Base-by-base conservation (phyloP, 2,888 invertebrate species). In the Halictus quadricinctus region DNA sequence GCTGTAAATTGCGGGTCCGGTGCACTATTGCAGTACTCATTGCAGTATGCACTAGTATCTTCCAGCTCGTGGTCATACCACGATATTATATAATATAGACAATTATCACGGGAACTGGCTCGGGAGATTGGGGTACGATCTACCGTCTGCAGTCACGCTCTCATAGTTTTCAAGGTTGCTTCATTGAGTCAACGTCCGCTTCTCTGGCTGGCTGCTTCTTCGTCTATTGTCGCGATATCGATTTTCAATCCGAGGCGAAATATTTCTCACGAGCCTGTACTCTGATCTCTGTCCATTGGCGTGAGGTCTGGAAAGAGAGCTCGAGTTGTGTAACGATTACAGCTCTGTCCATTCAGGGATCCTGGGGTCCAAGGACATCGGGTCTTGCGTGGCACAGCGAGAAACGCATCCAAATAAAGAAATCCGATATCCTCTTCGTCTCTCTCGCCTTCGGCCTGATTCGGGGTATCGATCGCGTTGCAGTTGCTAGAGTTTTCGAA, bases 161-260 rank as follows among this genome's bases (percentile, higher is more conserved):
- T 91, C 91, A 84, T 91, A 91, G 87, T 90, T 93, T 93, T 93
- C 93, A 93, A 94, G 94, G 94, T 92, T 93, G 90, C 87, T 89
- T 89, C 90, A 90, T 91, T 89, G 91, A 93, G 93, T 94, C 94
- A 93, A 93, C 88, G 93, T 84, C 92, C 93, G 92, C 87, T 88
- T 86, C 88, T 76, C 76, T 70, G 85, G 83, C 75, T 83, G 73
- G 75, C 76, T 18, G 43, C 69, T 41, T 84, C 79, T 76, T 80
- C 78, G 87, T 86, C 69, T 29, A 81, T 81, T 29, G 72, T 72
- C 73, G 12, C 50, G n/a, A 66, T 72, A 79, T 86, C 29, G 80
- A 83, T 80, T 48, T 72, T 80, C 46, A 36, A 64, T 18, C 46
- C 36, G 48, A 36, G 66, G 13, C 41, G 64, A 15, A 41, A 36